Evolutionary conservation across 2,888 invertebrate genomes (phyloP).

Genomic region (Phaedon cochleariae): DNA sequence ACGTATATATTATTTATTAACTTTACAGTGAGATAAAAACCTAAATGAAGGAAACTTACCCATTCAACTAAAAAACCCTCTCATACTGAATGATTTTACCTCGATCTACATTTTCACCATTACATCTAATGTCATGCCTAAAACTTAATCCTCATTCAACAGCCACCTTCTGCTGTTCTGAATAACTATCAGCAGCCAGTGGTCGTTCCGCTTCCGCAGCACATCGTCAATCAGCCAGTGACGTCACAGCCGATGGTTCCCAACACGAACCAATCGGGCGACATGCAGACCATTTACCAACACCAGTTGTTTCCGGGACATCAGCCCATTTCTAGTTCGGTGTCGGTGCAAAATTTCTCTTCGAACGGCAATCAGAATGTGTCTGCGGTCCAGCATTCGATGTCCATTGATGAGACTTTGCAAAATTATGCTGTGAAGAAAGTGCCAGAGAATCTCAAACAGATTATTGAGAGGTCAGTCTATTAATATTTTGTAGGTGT

Average conservation of each 20-base stretch:
- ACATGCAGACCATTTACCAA: conserved; percentile 36
- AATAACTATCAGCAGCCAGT: conserved; percentile 16
- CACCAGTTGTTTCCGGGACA: conserved; percentile 31
- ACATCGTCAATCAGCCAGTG: conserved; percentile 14
- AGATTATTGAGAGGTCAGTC: conserved; percentile 55
- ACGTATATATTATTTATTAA: too few relatives aligned
- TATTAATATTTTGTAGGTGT: background rate
- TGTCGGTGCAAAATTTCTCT: conserved; percentile 50
- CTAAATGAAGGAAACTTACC: too few relatives aligned
- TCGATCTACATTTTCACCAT: too few relatives aligned
- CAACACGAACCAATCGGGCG: conserved; percentile 40
- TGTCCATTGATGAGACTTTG: conserved; percentile 49
- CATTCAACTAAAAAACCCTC: too few relatives aligned
- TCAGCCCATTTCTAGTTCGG: conserved; percentile 46
- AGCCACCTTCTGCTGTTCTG: conserved; percentile 16
- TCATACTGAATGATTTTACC: too few relatives aligned
- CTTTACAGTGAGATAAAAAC: too few relatives aligned
- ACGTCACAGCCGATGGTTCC: conserved; percentile 39
- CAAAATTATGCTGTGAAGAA: conserved; percentile 46
- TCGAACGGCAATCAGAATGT: conserved; percentile 31
- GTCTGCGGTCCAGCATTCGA: conserved; percentile 45
- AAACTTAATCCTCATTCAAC: too few relatives aligned
- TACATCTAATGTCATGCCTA: too few relatives aligned
- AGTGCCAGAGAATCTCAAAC: conserved; percentile 60
- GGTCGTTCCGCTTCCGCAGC: conserved; percentile 17